Base-by-base conservation (phyloP, 2,797 vertebrate species). In the Sciaenops ocellatus region DNA sequence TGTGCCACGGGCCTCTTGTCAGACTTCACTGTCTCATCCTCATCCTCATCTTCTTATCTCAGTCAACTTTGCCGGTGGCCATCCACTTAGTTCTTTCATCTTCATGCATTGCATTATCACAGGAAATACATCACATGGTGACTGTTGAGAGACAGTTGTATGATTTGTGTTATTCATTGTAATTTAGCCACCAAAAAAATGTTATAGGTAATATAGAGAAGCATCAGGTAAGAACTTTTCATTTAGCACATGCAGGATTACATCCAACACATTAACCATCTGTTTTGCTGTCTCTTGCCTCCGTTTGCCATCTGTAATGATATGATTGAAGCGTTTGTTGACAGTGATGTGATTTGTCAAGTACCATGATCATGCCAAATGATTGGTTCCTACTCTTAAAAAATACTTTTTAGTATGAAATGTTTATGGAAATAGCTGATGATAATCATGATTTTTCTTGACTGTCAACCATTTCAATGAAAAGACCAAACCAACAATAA, bases 221-320 rank as follows among this genome's bases (percentile, higher is more conserved):
- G 9, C 26, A 72, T 79, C 81, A 85, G 87, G 85, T 93, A 85
- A 91, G 90, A 86, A 1, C 13, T 74, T 78, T 47, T 65, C 26
- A 72, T 70, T 57, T 71, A 72, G 62, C 44, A 47, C 42, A 50
- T 56, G 44, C 79, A 71, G 78, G 78, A 52, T 67, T 73, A 87
- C 80, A 81, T 80, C 67, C 46, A 59, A 48, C 67, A 74, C 76
- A 79, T 79, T 41, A 55, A 75, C 55, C 83, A 79, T 87, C 82
- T 85, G 84, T 85, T 82, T 82, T n/a, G 15, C 62, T 56, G 69
- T 83, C 66, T 86, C 38, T 69, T 41, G 48, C 75, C 69, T 83
- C 62, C 78, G 81, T 87, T 77, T 76, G 6, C 64, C 76, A 83
- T 84, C 75, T 88, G 80, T 61, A 55, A 55, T 67, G 67, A 68